Percentiles rank a stretch among this genome's conserved stretches.
phyloP scores from a whole-genome alignment of 2,888 invertebrate genomes.

The Scelioninae gen. 2 region DNA sequence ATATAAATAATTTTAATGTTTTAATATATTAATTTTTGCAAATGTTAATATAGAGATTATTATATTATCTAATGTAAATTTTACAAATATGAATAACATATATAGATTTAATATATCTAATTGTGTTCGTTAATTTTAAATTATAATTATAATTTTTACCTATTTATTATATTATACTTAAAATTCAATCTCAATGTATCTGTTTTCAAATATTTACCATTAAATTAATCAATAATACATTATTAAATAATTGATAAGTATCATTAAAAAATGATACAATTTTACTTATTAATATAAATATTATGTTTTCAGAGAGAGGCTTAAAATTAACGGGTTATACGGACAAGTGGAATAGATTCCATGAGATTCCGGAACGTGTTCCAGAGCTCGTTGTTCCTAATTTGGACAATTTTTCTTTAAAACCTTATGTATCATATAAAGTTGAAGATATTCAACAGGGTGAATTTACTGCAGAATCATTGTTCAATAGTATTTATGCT shows the following conservation, averaged over 20 bases:
- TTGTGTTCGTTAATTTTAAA: no score
- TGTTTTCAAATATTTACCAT: no score
- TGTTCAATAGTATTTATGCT: constrained; percentile 89
- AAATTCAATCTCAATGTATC: no score
- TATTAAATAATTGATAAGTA: neutral
- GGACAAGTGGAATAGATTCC: constrained; percentile 54
- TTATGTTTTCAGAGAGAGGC: constrained; percentile 39
- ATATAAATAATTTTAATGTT: no score
- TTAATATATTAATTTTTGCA: no score
- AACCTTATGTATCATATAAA: constrained; percentile 96
- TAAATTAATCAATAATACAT: no score
- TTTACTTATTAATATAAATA: neutral
- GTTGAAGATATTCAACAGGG: constrained; percentile 84
- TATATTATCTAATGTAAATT: no score
- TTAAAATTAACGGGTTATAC: constrained; percentile 24
- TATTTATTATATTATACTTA: no score
- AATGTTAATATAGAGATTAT: no score
- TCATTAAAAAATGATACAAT: neutral
- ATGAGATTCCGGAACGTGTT: constrained; percentile 88
- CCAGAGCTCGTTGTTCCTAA: constrained; percentile 96
- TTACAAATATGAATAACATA: no score
- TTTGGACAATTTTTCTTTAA: constrained; percentile 87
- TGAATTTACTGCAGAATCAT: constrained; percentile 88
- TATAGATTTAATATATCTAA: no score
- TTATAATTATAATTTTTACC: no score